Evolutionary conservation across 2,113 vertebrate species (phyloP).

Genomic region (Syngnathoides biaculeatus): DNA sequence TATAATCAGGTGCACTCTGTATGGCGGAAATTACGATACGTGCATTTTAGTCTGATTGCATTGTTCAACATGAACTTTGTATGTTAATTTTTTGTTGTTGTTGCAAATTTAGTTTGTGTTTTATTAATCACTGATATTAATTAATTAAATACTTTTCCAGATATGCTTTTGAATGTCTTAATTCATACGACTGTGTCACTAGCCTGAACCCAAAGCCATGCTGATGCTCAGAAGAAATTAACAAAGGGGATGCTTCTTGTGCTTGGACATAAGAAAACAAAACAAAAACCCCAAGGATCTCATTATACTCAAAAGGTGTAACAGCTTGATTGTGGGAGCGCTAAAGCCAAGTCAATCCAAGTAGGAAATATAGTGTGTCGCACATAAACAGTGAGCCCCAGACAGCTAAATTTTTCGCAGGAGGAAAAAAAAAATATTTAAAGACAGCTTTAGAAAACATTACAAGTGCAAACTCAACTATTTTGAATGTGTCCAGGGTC

Average conservation of each 20-base stretch:
- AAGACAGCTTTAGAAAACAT: constrained; percentile 11
- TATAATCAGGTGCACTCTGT: too few species aligned
- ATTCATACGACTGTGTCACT: not conserved
- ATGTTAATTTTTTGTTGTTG: too few species aligned
- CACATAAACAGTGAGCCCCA: not conserved
- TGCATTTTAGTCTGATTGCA: not conserved
- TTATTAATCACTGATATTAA: not conserved
- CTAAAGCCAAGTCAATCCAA: not conserved
- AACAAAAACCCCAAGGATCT: constrained; percentile 4
- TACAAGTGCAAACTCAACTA: constrained; percentile 31
- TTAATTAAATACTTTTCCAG: not conserved
- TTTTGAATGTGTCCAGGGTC: not conserved
- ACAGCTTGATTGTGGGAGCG: constrained; percentile 18
- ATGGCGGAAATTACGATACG: too few species aligned
- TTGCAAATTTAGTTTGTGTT: too few species aligned
- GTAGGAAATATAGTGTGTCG: constrained; percentile 7
- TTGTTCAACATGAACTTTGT: too few species aligned
- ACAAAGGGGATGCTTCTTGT: not conserved
- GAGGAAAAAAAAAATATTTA: not conserved
- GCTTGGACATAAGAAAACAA: not conserved
- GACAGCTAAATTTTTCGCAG: not conserved
- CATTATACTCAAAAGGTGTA: constrained; percentile 14
- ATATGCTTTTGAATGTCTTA: not conserved
- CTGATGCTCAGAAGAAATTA: not conserved
- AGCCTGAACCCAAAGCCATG: not conserved